Base-by-base conservation (phyloP, 2,888 invertebrate genomes). In the Dendrolimus houi region DNA sequence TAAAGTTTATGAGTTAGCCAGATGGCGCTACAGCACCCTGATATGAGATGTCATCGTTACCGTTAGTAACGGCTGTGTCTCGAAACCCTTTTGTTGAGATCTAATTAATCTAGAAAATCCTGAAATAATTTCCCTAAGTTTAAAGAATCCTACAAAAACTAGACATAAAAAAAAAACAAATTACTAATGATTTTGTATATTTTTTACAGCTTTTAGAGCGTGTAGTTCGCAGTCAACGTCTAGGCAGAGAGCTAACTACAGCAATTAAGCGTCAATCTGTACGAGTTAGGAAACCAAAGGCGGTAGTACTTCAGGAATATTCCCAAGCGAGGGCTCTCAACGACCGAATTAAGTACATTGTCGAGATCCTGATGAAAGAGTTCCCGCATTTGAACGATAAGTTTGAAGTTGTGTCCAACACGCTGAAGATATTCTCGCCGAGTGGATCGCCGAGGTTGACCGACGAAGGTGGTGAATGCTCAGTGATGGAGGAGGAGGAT, bases 141-240 rank as follows among this genome's bases (percentile, higher is more conserved):
- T 29, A 29, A 3, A 29, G 0, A 3, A 29, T 29, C 6, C 6
- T 29, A 6, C 29, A 29, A 29, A 6, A 29, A 6, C 29, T 29
- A 29, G 6, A 29, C 29, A 29, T 17, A 29, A 29, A 29, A 29
- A 29, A 29, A 29, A 29, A 29, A 6, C 29, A 29, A 29, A 6
- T 6, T 29, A 29, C 29, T 29, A 29, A 29, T 29, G 0, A 29
- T 29, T 29, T 29, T 29, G 29, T 29, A 29, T 29, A 29, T 29
- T 29, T 14, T 29, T 40, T 40, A 61, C 72, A 90, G 89, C 83
- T 92, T 8, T 68, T 92, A 52, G 92, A 92, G 62, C 85, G 84
- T 54, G 92, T 96, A 17, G 92, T 96, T 1, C 92, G 94, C 55
- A 92, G 93, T 66, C 96, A 96, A 75, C 93, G 94, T 42, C 93